These are phyloP conservation scores for Pachydiplax longipennis DNA, from an alignment of 2,888 invertebrate genomes.

Conservation along the genomic window DNA sequence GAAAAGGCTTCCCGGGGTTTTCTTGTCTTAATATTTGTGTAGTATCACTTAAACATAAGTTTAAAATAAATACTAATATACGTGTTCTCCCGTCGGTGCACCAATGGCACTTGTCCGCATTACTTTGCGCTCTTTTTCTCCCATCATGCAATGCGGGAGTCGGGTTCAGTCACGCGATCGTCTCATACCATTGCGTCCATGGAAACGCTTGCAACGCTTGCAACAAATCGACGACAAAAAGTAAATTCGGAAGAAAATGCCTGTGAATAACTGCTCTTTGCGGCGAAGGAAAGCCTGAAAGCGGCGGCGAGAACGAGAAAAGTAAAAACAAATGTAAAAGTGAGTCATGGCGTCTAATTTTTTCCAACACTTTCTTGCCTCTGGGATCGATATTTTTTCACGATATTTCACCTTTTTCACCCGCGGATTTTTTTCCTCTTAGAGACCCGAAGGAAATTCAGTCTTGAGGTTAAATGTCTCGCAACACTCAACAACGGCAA, in stretches of 20 bases:
- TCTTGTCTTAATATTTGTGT: no score
- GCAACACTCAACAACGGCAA: no score
- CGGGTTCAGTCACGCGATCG: slow-evolving; percentile 15
- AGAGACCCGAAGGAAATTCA: no score
- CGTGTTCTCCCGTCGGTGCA: not conserved
- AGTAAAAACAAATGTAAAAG: not conserved
- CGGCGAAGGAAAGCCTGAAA: not conserved
- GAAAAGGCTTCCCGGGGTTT: no score
- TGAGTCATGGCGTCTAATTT: not conserved
- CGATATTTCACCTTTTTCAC: no score
- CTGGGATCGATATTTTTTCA: no score
- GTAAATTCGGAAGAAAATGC: not conserved
- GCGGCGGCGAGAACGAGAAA: not conserved
- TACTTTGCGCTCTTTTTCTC: not conserved
- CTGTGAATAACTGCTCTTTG: not conserved
- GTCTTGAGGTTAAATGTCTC: no score
- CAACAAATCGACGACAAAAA: not conserved
- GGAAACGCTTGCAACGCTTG: slow-evolving; percentile 7
- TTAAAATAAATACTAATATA: not conserved
- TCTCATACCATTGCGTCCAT: slow-evolving; percentile 24
- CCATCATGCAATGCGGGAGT: not conserved
- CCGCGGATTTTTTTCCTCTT: no score
- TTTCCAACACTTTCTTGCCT: no score
- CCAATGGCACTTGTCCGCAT: slow-evolving; percentile 15
- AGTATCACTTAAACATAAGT: not conserved